Conservation (phyloP, 92 coral and sea anemone genomes). For the Pocillopora grandis region DNA sequence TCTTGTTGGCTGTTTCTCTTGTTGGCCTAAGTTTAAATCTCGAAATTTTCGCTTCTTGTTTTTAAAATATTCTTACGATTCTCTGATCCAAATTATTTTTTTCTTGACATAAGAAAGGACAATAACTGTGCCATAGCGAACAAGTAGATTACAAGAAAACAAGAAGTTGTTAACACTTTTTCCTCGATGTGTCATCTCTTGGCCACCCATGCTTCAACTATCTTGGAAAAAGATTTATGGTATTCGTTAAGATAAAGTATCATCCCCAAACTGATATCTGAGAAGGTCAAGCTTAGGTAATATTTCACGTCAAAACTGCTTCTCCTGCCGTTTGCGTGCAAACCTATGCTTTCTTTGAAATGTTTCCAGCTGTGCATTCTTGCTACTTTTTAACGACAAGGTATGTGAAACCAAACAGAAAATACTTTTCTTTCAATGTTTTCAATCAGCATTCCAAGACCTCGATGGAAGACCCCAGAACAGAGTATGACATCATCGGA, state of each 20-base stretch:
- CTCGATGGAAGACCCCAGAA: background rate
- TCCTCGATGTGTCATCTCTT: too few species aligned
- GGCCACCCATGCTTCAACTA: too few species aligned
- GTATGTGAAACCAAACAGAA: too few species aligned
- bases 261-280: background rate
- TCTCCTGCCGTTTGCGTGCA: constrained; percentile 4
- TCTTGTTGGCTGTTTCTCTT: background rate
- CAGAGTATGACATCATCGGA: background rate
- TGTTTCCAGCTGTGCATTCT: background rate
- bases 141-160: too few species aligned
- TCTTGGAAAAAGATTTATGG: too few species aligned
- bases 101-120: too few species aligned
- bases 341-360: background rate
- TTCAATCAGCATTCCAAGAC: too few species aligned
- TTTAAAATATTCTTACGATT: background rate
- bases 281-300: background rate
- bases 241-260: background rate
- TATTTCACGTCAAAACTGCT: constrained; percentile 7
- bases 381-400: background rate
- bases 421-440: too few species aligned
- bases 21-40: background rate
- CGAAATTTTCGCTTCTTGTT: background rate
- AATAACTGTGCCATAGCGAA: too few species aligned
- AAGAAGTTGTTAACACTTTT: too few species aligned
- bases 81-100: background rate